Base-by-base conservation (phyloP, 2,888 invertebrate species). In the Osmoderma eremita region DNA sequence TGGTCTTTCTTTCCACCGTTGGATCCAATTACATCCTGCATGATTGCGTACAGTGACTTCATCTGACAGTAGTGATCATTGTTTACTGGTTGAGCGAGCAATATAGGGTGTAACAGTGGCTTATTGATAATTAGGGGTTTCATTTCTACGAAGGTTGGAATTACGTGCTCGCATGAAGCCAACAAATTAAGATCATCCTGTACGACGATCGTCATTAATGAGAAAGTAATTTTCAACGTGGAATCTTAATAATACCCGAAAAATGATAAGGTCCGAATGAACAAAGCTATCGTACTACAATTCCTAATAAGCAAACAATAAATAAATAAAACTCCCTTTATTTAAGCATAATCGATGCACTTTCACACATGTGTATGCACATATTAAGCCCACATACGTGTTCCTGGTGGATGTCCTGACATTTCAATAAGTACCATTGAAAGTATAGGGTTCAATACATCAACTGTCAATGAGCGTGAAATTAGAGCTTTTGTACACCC, bases 1-100 rank as follows among this genome's bases (percentile, higher is more conserved):
- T 79, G 78, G 78, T 78, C 78, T 69, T 69, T 68, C 42, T 45
- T 18, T 38, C 62, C 38, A 50, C 17, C 67, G 39, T 39, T 70
- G 79, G 77, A 79, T 79, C 75, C 75, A 73, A 74, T 78, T 78
- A 77, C 78, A 71, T 73, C 69, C 71, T 71, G 73, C 75, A 72
- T 76, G 75, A 73, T 49, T 73, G 73, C 72, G 73, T 77, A 75
- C 75, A 74, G 74, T 74, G 77, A 78, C 74, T 78, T 75, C 76
- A 78, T 76, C 74, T 72, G 74, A 76, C 75, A 71, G 73, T 70
- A 72, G 74, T 72, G 76, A 77, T 78, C 75, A 78, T 78, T 77
- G 78, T 79, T 78, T 79, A 74, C 78, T 75, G 77, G 75, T 74
- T 65, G 67, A 64, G 24, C 71, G 71, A 41, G 18, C 68, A 68